Evolutionary conservation across 2,797 vertebrate genomes (phyloP), one percentile per base, ranked within the genome.

Genomic region (Erethizon dorsatum): DNA sequence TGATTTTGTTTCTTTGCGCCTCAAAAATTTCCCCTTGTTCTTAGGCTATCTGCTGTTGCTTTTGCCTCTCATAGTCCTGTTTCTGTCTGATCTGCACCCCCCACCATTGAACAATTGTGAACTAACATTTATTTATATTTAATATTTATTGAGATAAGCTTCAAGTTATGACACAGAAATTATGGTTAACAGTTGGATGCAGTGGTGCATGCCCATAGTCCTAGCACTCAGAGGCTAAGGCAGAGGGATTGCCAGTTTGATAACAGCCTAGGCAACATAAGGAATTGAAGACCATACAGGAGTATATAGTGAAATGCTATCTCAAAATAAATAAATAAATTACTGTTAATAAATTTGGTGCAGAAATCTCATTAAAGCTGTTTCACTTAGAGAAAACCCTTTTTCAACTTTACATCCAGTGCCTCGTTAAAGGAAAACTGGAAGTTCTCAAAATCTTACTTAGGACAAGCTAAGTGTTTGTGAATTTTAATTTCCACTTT

Each of bases 361-460:
- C 50, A 95, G 67, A 80, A 50, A 65, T 37, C 56, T 89, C 91
- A 47, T 86, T 77, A 73, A 82, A 87, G 7, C 14, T 79, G 59
- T 92, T 83, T 77, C 2, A 82, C n/a, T 83, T 83, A 85, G 57
- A 93, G 56, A 88, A 95, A 88, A 5, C 5, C 13, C 5, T 77
- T 88, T 94, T 92, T 2, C 22, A 86, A 45, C 17, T 89, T 94
- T 82, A 50, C 56, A 71, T 56, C 17, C 45, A 93, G 37, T 20
- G 6, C 9, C 10, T 15, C 22, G 1, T 77, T 83, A 91, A 91
- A 83, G 45, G 17, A 93, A 97, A 96, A 45, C 2, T 50, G 56
- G 31, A 92, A 15, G 67, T 31, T 47, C 6, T 33, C 12, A 4
- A 71, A 88, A 26, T 90, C 24, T 45, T 37, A 83, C 8, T 63